phyloP scores from a whole-genome alignment of 1,140 invertebrate species.

The Anastrepha obliqua region DNA sequence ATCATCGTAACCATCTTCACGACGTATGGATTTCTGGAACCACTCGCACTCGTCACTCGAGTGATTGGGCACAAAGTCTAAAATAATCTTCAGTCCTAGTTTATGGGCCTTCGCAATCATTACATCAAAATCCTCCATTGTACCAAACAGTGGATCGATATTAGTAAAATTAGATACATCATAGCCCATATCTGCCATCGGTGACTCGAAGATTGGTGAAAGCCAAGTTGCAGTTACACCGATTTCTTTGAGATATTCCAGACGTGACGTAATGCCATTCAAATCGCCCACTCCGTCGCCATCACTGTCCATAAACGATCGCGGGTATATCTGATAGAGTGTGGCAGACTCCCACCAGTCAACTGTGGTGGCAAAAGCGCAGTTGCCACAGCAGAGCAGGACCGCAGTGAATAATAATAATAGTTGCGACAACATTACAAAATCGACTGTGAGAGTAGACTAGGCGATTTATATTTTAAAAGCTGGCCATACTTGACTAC shows the following conservation, averaged over 20 bases:
- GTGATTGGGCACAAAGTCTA: conserved; percentile 85
- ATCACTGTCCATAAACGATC: conserved; percentile 86
- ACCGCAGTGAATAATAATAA: neutral
- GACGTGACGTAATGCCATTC: conserved; percentile 75
- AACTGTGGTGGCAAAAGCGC: neutral
- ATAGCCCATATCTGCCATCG: conserved; percentile 82
- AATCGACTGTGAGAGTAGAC: neutral
- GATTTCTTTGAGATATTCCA: conserved; percentile 76
- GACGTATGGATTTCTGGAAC: conserved; percentile 80
- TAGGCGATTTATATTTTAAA: neutral
- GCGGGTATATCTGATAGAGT: conserved; percentile 87
- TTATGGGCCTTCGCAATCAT: conserved; percentile 79
- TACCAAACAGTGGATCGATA: conserved; percentile 83
- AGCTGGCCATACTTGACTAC: too few species aligned
- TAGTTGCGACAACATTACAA: conserved; percentile 1
- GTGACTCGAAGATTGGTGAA: conserved; percentile 82
- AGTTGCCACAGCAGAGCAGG: neutral
- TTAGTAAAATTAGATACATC: conserved; percentile 83
- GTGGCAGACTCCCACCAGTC: conserved; percentile 84
- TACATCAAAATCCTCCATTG: conserved; percentile 82
- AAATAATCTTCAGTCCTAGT: conserved; percentile 76
- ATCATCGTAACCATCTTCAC: conserved; percentile 78
- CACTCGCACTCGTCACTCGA: conserved; percentile 84
- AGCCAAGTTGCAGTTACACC: conserved; percentile 81
- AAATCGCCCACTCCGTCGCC: conserved; percentile 87